Evolutionary conservation across 2,113 vertebrate genomes (phyloP).

Genomic region (Arothron firmamentum): DNA sequence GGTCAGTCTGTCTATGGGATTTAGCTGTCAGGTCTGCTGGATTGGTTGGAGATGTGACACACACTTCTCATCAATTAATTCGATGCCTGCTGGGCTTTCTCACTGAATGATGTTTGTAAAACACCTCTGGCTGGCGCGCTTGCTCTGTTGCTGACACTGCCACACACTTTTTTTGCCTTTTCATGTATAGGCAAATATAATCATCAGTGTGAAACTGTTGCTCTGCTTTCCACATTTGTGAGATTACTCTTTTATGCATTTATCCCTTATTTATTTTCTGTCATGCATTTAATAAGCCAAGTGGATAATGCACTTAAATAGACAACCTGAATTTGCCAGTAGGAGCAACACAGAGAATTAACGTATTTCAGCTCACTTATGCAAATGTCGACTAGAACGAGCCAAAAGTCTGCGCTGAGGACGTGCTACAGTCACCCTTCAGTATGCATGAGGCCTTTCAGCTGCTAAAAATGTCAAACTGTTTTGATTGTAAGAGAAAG

Average conservation of each 20-base stretch:
- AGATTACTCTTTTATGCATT: background rate
- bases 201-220: constrained; percentile 16
- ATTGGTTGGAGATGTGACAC: constrained; percentile 10
- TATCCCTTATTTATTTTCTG: constrained; percentile 2
- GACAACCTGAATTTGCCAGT: constrained; percentile 10
- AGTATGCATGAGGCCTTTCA: background rate
- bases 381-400: background rate
- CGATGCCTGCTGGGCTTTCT: constrained; percentile 5
- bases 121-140: constrained; percentile 17
- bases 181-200: background rate
- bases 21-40: constrained; percentile 9
- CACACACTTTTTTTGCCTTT: constrained; percentile 2
- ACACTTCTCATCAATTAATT: constrained; percentile 1
- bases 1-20: constrained; percentile 32
- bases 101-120: constrained; percentile 34
- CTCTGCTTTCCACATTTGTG: background rate
- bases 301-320: background rate
- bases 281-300: too few relatives aligned
- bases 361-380: constrained; percentile 2
- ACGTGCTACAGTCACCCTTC: background rate
- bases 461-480: too few relatives aligned
- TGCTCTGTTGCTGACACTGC: background rate
- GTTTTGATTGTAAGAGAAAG: too few relatives aligned
- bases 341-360: background rate
- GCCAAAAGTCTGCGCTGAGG: too few relatives aligned